phyloP scores from a whole-genome alignment of 2,113 vertebrate species.

The Podarcis muralis region DNA sequence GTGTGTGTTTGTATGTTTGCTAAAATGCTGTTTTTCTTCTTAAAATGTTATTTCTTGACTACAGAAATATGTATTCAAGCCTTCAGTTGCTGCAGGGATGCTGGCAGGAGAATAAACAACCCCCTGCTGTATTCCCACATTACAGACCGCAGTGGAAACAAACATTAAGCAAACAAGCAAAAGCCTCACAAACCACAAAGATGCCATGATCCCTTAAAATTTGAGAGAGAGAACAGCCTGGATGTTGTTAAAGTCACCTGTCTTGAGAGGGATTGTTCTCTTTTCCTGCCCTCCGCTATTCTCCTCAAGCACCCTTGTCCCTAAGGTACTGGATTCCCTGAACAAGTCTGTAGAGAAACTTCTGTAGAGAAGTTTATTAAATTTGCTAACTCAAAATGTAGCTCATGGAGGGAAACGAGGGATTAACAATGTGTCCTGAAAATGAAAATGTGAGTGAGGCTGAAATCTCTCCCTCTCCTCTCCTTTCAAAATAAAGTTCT shows the following conservation, averaged over 20 bases:
- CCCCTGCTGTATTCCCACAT: constrained; percentile 46
- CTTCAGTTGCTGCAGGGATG: constrained; percentile 36
- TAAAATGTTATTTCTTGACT: no score
- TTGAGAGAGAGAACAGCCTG: constrained; percentile 14
- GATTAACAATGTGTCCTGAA: neutral
- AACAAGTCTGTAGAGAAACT: constrained; percentile 1
- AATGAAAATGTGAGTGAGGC: neutral
- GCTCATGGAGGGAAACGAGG: constrained; percentile 14
- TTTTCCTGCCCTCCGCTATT: constrained; percentile 26
- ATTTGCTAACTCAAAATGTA: constrained; percentile 41
- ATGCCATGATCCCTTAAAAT: neutral
- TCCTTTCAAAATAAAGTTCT: neutral
- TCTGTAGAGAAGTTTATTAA: constrained; percentile 30
- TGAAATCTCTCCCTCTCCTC: neutral
- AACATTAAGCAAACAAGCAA: constrained; percentile 51
- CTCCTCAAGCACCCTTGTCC: constrained; percentile 11
- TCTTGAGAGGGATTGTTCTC: constrained; percentile 29
- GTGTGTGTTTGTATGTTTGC: no score
- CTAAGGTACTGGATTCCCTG: constrained; percentile 12
- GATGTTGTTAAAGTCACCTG: constrained; percentile 41
- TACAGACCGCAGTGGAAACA: constrained; percentile 47
- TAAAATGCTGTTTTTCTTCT: no score
- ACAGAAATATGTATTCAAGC: neutral
- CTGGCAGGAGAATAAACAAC: constrained; percentile 46
- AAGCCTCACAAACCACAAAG: neutral